Evolutionary conservation across 2,797 vertebrate genomes (phyloP).

Genomic region (Anniella stebbinsi): DNA sequence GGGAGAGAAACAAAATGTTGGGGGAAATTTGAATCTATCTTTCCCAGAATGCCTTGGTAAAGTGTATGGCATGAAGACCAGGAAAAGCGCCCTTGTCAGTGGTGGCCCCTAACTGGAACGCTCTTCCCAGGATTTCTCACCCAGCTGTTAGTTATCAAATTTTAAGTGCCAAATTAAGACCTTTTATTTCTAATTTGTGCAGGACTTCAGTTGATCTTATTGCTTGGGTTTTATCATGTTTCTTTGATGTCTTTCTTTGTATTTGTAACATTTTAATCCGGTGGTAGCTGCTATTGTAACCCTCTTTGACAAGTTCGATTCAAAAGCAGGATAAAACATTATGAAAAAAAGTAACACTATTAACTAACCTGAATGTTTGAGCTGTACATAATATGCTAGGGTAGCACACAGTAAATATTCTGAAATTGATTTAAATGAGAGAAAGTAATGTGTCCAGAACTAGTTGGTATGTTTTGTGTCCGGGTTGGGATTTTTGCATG

Average conservation of each 20-base stretch:
- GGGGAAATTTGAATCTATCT: neutral
- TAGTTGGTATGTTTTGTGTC: neutral
- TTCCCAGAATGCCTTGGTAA: neutral
- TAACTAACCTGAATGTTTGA: neutral
- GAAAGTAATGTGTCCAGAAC: neutral
- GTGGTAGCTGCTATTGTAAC: neutral
- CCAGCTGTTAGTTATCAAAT: too few relatives aligned
- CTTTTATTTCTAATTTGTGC: neutral
- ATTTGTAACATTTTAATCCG: neutral
- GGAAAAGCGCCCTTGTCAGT: too few relatives aligned
- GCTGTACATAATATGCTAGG: neutral
- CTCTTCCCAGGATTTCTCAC: too few relatives aligned
- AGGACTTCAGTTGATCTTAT: neutral
- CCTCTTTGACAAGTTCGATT: neutral
- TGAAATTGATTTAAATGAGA: neutral
- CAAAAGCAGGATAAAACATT: neutral
- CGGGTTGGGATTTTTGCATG: too few relatives aligned
- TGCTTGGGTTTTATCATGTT: neutral
- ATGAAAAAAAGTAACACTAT: neutral
- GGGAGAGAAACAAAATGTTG: neutral
- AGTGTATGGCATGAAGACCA: neutral
- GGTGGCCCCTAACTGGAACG: too few relatives aligned
- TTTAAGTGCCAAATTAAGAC: neutral
- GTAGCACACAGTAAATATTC: neutral
- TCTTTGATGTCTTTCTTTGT: neutral